Conservation (phyloP, 2,888 invertebrate species). For the Mylabris sibirica region DNA sequence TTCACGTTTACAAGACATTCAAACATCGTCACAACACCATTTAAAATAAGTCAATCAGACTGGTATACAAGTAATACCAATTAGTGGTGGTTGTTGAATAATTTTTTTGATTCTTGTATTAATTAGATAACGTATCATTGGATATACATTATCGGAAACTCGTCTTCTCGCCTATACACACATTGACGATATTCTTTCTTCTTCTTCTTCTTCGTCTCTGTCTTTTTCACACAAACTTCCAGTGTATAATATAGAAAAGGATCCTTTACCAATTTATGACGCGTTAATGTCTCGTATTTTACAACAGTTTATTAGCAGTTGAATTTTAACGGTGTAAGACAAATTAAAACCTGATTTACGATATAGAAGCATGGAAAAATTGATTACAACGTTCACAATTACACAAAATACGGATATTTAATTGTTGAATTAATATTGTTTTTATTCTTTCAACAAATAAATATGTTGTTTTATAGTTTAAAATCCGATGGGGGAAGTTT, state of each 20-base stretch:
- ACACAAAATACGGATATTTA: neutral
- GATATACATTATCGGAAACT: slow-evolving; percentile 39
- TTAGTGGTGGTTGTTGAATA: slow-evolving; percentile 47
- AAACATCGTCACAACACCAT: slow-evolving; percentile 4
- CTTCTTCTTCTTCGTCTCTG: too few species aligned
- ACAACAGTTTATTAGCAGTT: slow-evolving; percentile 37
- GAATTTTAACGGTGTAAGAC: slow-evolving; percentile 28
- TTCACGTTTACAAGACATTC: slow-evolving; percentile 13
- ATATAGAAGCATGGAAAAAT: slow-evolving; percentile 19
- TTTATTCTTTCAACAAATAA: neutral
- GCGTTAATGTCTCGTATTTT: slow-evolving; percentile 41
- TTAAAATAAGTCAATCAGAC: slow-evolving; percentile 48
- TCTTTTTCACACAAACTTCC: neutral
- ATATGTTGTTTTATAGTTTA: neutral
- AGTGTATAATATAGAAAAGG: slow-evolving; percentile 4
- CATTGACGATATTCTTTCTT: neutral
- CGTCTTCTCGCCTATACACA: slow-evolving; percentile 17
- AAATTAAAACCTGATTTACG: slow-evolving; percentile 34
- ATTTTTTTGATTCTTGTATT: slow-evolving; percentile 37
- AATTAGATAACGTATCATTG: slow-evolving; percentile 50
- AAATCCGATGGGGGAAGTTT: too few species aligned
- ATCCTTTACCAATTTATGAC: slow-evolving; percentile 35
- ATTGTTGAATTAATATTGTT: neutral
- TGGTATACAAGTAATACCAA: slow-evolving; percentile 50
- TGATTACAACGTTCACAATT: slow-evolving; percentile 4